Evolutionary conservation across 2,113 vertebrate species (phyloP), one percentile per base, ranked within the genome.

Genomic region (Cephalophus harveyi): DNA sequence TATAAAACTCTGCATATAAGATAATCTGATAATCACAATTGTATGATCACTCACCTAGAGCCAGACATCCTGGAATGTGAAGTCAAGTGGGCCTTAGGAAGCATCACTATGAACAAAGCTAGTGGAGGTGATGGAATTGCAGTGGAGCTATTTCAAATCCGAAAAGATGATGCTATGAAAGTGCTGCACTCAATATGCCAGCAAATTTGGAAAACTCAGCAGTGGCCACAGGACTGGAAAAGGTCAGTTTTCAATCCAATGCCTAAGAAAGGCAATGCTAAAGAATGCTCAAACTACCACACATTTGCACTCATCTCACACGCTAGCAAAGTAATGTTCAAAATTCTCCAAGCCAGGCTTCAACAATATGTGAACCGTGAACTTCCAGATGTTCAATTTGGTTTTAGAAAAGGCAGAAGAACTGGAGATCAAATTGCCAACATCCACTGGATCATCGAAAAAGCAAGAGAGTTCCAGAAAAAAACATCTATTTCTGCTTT

Each of bases 361-460:
- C 64, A 67, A 1, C 17, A 36, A 11, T 67, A 67, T 0, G 0
- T 67, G 17, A 67, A 36, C 17, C 0, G 2, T 67, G 64, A 67
- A 67, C 4, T 36, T 19, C 64, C 64, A 5, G 33, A 36, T 67
- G 64, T 36, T 67, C 33, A 71, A 36, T 4, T 4, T 36, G 17
- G 64, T 71, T 36, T 36, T 21, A 71, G n/a, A 36, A 71, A 71
- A 71, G 64, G 64, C 19, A 71, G 64, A 71, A n/a, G 64, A 21
- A 71, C 9, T 17, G 36, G n/a, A 71, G 9, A 71, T 71, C 9
- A 36, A 71, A 71, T 71, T 71, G 64, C 2, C 19, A 36, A 71
- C 17, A 71, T 36, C 8, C 0, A 0, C 17, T 71, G 17, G n/a
- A 36, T 71, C n/a, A 23, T 71, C 0, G 0, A 36, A 11, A 71